These are phyloP conservation scores for Pogonomyrmex barbatus DNA, from an alignment of 1,140 invertebrate species.

Conservation along the genomic window DNA sequence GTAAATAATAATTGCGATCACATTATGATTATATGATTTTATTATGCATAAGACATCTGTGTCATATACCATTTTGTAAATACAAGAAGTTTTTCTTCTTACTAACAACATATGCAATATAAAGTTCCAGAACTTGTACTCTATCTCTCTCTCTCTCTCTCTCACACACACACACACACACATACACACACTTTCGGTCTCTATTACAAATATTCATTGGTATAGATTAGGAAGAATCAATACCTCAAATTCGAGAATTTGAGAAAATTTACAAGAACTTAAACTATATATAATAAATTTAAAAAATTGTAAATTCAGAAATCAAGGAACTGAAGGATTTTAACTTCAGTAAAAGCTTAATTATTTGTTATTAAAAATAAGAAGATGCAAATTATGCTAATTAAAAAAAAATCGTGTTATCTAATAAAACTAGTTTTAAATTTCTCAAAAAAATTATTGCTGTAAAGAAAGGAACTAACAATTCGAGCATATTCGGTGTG, in stretches of 20 bases:
- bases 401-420: neutral
- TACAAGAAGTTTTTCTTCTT: slow-evolving; percentile 12
- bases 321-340: neutral
- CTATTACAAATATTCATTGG: slow-evolving; percentile 10
- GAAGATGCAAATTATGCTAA: neutral
- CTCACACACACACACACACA: no score
- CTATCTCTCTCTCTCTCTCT: neutral
- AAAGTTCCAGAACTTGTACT: slow-evolving; percentile 4
- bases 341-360: neutral
- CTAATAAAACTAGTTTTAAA: neutral
- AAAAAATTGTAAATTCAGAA: neutral
- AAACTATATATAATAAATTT: neutral
- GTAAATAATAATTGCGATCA: slow-evolving; percentile 27
- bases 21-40: slow-evolving; percentile 37
- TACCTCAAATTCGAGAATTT: neutral
- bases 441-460: neutral
- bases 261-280: neutral
- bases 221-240: slow-evolving; percentile 20
- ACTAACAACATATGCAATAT: slow-evolving; percentile 1
- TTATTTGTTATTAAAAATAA: neutral
- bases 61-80: slow-evolving; percentile 28
- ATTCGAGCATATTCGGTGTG: slow-evolving; percentile 4
- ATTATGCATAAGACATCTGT: slow-evolving; percentile 59
- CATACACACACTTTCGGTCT: neutral
- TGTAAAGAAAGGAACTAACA: slow-evolving; percentile 20